Conservation (phyloP, 2,113 vertebrate species). For the Cochlearius cochlearius region DNA sequence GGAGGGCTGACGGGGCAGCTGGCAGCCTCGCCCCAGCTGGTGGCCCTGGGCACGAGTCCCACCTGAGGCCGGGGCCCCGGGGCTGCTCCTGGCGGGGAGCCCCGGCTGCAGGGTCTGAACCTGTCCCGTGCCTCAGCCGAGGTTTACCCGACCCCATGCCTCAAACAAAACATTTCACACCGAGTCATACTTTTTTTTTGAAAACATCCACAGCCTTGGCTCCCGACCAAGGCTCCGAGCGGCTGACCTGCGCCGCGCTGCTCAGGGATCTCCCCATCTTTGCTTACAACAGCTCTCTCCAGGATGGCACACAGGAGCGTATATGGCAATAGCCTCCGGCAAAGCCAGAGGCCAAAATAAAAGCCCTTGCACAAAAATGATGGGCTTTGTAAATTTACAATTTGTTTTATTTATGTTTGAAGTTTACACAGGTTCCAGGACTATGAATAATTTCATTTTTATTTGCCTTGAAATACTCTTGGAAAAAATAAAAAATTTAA, state of each 20-base stretch:
- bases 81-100: too few species aligned
- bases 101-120: too few species aligned
- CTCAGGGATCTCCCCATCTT: not conserved
- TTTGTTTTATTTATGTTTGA: not conserved
- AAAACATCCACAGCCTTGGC: not conserved
- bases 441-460: not conserved
- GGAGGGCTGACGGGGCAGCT: not conserved
- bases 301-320: not conserved
- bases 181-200: accelerated
- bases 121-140: too few species aligned
- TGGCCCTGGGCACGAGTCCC: not conserved
- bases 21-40: not conserved
- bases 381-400: not conserved
- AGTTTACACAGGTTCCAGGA: not conserved
- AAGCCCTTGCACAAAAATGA: not conserved
- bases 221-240: not conserved
- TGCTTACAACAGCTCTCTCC: not conserved
- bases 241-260: not conserved
- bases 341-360: not conserved
- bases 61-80: too few species aligned
- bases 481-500: not conserved
- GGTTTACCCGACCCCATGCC: not conserved
- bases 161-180: not conserved
- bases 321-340: not conserved
- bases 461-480: not conserved